phyloP scores from a whole-genome alignment of 2,888 invertebrate genomes.

The Bimastos eiseni region DNA sequence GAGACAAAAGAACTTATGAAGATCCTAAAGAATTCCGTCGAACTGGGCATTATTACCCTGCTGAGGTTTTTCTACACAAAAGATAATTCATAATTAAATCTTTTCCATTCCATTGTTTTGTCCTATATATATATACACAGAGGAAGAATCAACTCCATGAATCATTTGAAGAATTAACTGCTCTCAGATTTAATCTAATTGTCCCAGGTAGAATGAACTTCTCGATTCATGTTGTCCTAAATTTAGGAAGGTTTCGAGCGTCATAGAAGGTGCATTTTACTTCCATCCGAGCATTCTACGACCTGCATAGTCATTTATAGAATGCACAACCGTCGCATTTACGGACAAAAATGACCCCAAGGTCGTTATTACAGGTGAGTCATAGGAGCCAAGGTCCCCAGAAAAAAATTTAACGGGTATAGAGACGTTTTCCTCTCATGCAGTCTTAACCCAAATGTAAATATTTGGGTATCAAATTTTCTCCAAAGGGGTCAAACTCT shows the following conservation, averaged over 20 bases:
- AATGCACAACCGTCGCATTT: not conserved
- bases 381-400: not conserved
- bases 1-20: no score
- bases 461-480: not conserved
- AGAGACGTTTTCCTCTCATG: not conserved
- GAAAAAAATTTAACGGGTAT: not conserved
- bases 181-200: no score
- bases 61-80: no score
- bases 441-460: not conserved
- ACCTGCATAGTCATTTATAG: not conserved
- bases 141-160: no score
- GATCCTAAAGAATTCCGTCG: no score
- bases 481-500: not conserved
- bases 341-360: not conserved
- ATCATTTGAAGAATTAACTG: no score
- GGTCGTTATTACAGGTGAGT: not conserved
- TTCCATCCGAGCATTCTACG: no score
- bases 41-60: no score
- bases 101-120: no score
- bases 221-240: not conserved
- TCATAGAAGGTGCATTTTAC: not conserved
- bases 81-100: no score
- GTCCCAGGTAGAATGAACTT: no score
- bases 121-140: no score
- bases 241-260: not conserved